phyloP scores from a whole-genome alignment of 2,888 invertebrate species.

The Drosophila ochracea region DNA sequence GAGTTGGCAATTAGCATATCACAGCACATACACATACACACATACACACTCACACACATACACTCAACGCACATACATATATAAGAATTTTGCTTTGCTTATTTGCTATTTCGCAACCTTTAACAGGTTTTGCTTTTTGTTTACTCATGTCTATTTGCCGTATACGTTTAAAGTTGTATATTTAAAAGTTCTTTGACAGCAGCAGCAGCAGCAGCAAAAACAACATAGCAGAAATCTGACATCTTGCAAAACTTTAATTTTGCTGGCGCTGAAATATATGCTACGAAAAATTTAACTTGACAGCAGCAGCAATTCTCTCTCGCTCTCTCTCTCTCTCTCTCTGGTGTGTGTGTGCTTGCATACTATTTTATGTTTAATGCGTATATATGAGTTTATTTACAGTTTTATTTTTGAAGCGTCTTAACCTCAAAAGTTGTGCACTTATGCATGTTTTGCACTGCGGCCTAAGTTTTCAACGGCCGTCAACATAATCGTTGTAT shows the following conservation, averaged over 20 bases:
- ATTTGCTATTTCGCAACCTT: constrained; percentile 6
- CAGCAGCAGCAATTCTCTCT: constrained; percentile 29
- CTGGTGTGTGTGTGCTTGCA: constrained; percentile 6
- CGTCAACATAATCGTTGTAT: constrained; percentile 67
- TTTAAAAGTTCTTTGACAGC: constrained; percentile 41
- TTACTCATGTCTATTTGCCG: constrained; percentile 31
- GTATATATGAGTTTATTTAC: constrained; percentile 23
- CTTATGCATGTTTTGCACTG: constrained; percentile 56
- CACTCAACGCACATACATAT: constrained; percentile 8
- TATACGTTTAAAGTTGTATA: constrained; percentile 56
- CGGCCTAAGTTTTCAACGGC: constrained; percentile 35
- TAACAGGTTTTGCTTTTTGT: constrained; percentile 33
- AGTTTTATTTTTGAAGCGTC: constrained; percentile 66
- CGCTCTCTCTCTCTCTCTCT: neutral
- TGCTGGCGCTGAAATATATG: constrained; percentile 50
- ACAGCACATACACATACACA: constrained; percentile 36
- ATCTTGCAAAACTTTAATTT: constrained; percentile 40
- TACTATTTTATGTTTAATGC: neutral
- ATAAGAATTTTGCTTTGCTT: constrained; percentile 18
- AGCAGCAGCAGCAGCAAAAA: constrained; percentile 10
- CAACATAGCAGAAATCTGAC: constrained; percentile 14
- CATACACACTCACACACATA: constrained; percentile 13
- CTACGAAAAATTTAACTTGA: constrained; percentile 47
- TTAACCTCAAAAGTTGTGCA: constrained; percentile 77
- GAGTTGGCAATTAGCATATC: constrained; percentile 78